phyloP scores from a whole-genome alignment of 2,113 vertebrate genomes.

The Salminus brasiliensis region DNA sequence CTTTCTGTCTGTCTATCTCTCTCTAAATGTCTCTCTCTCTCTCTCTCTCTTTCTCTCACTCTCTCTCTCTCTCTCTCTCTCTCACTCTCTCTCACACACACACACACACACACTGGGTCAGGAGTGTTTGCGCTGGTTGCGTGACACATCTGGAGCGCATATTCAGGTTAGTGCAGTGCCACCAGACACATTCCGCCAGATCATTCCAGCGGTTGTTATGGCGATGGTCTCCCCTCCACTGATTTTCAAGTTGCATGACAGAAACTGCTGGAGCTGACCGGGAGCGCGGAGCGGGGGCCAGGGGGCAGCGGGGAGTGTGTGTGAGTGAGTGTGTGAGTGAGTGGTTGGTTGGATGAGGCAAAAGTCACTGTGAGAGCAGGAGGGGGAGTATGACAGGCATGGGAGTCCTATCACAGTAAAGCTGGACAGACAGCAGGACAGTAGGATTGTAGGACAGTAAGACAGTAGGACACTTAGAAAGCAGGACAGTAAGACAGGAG shows the following conservation, averaged over 20 bases:
- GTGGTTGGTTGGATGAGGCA: constrained; percentile 67
- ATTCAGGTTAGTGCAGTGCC: constrained; percentile 96
- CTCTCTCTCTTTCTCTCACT: constrained; percentile 69
- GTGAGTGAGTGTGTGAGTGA: constrained; percentile 61
- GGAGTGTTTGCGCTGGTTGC: constrained; percentile 95
- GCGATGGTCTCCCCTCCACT: constrained; percentile 94
- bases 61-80: constrained; percentile 53
- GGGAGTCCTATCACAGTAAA: no score
- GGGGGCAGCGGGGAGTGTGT: not conserved
- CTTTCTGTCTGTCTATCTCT: constrained; percentile 6
- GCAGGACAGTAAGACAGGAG: no score
- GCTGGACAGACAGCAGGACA: no score
- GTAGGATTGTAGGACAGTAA: no score
- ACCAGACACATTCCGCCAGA: constrained; percentile 95
- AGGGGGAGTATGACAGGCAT: constrained; percentile 48
- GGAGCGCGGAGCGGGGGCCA: constrained; percentile 66
- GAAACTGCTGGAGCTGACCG: constrained; percentile 91
- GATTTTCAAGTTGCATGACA: constrained; percentile 99
- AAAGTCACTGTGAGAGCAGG: constrained; percentile 75
- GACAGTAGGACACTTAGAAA: no score
- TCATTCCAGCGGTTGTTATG: constrained; percentile 94
- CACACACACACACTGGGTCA: constrained; percentile 98
- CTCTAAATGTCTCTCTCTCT: constrained; percentile 60
- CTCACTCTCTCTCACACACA: constrained; percentile 62
- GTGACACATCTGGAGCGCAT: constrained; percentile 99